Base-by-base conservation (phyloP, 1,140 invertebrate genomes). In the Drosophila funebris region DNA sequence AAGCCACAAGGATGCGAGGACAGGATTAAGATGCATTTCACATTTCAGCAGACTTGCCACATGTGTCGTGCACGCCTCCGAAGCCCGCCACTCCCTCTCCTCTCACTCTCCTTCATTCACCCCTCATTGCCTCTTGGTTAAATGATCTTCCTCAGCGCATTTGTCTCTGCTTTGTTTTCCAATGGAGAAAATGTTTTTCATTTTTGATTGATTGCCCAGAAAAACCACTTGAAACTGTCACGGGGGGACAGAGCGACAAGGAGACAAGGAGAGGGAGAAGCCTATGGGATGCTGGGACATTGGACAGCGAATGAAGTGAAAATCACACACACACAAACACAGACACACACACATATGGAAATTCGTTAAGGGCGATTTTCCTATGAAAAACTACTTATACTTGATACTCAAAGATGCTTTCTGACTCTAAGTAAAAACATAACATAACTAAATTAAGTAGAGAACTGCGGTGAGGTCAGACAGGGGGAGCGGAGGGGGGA, bases 181-280 rank as follows among this genome's bases (percentile, higher is more conserved):
- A 29, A 29, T 36, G 20, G 48, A 58, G 57, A 73, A 84, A 85
- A 87, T 78, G 82, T 85, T 87, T 82, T 68, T 74, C 64, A 27
- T 64, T 75, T 85, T 85, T 85, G 82, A 85, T 85, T 85, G 82
- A 85, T 85, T 85, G 83, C 82, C 82, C 57, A 41, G 82, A 80
- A 87, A 87, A 87, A 78, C 82, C 82, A 85, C 82, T 85, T 85
- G 82, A 85, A 85, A 82, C 78, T 85, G 82, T 87, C 82, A 85
- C 60, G 50, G 33, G 43, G 22, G 33, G 9, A 36, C n/a, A 9
- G 33, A 27, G 43, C 4, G n/a, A 2, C 43, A 22, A 54, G 0
- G n/a, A 44, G 9, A 13, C 31, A 33, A 1, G 22, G 22, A 14
- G 46, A 33, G 37, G 29, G 22, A 2, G 24, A 11, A 39, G 39